Conservation (phyloP, 2,888 invertebrate species). For the Tridacna crocea region DNA sequence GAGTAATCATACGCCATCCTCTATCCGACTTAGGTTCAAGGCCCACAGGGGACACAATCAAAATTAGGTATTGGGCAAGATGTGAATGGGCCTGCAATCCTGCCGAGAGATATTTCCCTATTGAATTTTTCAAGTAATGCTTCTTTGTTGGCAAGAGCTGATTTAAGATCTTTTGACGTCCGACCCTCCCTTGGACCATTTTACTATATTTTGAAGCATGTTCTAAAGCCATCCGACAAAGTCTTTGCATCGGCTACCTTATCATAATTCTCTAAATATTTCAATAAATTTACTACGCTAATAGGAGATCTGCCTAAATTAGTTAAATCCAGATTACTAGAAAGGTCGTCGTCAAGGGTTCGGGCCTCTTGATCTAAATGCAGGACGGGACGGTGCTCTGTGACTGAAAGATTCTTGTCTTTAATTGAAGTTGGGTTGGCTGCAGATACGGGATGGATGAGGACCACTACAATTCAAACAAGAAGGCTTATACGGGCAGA, state of each 20-base stretch:
- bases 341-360: not conserved
- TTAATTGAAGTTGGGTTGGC: not conserved
- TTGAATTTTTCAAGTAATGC: slow-evolving; percentile 22
- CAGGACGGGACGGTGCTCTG: too few relatives aligned
- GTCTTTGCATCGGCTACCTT: not conserved
- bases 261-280: not conserved
- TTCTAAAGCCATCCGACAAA: not conserved
- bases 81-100: slow-evolving; percentile 43
- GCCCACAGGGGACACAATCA: slow-evolving; percentile 40
- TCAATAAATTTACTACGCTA: not conserved
- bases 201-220: slow-evolving; percentile 40
- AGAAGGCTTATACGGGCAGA: slow-evolving; percentile 6
- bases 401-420: not conserved
- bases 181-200: slow-evolving; percentile 28
- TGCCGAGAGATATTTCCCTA: too few relatives aligned
- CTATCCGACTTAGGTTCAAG: slow-evolving; percentile 36
- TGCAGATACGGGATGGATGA: not conserved
- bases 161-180: slow-evolving; percentile 43
- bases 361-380: too few relatives aligned
- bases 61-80: slow-evolving; percentile 12
- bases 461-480: slow-evolving; percentile 9
- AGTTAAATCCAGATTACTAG: not conserved
- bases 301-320: not conserved
- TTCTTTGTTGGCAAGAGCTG: slow-evolving; percentile 24
- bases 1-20: too few relatives aligned